Conservation (phyloP, 1,140 invertebrate genomes). For the Muscidifurax raptorellus region DNA sequence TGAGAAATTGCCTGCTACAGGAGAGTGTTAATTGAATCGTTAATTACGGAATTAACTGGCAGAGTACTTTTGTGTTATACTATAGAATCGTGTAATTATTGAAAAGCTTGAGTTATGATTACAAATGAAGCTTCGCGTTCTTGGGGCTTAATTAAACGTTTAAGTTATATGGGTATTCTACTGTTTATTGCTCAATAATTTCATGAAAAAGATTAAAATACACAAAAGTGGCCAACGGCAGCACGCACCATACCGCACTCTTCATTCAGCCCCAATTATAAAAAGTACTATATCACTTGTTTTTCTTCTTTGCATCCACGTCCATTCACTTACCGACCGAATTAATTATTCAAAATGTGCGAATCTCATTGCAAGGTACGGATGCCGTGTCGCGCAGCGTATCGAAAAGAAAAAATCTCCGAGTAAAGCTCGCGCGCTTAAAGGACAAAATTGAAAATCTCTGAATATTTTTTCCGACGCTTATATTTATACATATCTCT, state of each 20-base stretch:
- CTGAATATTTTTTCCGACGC: slow-evolving; percentile 29
- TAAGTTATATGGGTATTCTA: background rate
- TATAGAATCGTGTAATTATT: background rate
- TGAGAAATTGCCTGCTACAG: background rate
- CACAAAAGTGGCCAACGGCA: no score
- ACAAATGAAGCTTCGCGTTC: background rate
- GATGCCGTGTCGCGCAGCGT: background rate
- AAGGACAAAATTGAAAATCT: slow-evolving; percentile 43
- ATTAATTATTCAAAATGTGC: slow-evolving; percentile 21
- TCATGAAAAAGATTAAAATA: background rate
- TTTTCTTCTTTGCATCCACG: background rate
- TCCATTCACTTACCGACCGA: background rate
- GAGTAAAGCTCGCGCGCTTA: background rate
- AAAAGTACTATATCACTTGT: no score
- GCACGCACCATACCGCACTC: no score
- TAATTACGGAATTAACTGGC: background rate
- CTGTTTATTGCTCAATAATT: background rate
- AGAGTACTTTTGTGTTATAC: background rate
- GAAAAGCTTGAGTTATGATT: background rate
- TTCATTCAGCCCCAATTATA: no score
- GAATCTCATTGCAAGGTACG: background rate
- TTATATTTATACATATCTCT: background rate
- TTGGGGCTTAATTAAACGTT: background rate
- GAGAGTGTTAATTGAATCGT: slow-evolving; percentile 43
- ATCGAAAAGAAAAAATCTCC: background rate